Evolutionary conservation across 2,113 vertebrate genomes (phyloP).

Genomic region (Orthonyx spaldingii): DNA sequence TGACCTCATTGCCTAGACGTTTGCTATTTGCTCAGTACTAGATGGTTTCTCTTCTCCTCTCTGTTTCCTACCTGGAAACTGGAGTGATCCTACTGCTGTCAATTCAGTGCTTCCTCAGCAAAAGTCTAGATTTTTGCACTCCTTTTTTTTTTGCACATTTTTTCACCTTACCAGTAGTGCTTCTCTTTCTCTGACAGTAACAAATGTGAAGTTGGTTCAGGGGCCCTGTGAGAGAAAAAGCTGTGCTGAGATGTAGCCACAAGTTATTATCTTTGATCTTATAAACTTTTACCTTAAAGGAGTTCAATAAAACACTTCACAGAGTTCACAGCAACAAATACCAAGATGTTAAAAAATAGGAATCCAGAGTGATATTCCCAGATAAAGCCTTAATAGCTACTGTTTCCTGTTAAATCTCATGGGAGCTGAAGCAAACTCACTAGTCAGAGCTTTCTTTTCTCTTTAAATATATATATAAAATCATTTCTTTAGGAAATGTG

Average conservation of each 20-base stretch:
- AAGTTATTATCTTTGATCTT: not conserved
- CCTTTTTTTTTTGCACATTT: not conserved
- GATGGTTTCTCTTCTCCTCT: not conserved
- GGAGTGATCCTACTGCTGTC: not conserved
- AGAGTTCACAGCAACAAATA: not conserved
- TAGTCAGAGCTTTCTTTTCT: not conserved
- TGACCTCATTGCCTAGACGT: not conserved
- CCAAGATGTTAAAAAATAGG: not conserved
- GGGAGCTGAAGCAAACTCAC: not conserved
- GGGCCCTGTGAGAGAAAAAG: not conserved
- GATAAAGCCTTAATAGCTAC: not conserved
- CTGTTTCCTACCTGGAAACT: not conserved
- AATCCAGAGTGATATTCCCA: not conserved
- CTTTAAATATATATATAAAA: not conserved
- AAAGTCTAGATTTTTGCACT: not conserved
- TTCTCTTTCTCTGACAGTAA: not conserved
- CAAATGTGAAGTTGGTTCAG: not conserved
- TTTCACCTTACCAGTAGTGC: not conserved
- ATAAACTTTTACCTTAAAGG: not conserved
- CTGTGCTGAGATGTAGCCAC: not conserved
- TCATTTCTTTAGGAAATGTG: not conserved
- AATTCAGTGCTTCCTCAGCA: not conserved
- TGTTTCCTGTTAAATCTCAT: not conserved
- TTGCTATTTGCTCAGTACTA: not conserved
- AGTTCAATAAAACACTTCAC: not conserved